These are phyloP conservation scores for Scleropages formosus DNA, from an alignment of 2,797 vertebrate genomes.

Conservation along the genomic window DNA sequence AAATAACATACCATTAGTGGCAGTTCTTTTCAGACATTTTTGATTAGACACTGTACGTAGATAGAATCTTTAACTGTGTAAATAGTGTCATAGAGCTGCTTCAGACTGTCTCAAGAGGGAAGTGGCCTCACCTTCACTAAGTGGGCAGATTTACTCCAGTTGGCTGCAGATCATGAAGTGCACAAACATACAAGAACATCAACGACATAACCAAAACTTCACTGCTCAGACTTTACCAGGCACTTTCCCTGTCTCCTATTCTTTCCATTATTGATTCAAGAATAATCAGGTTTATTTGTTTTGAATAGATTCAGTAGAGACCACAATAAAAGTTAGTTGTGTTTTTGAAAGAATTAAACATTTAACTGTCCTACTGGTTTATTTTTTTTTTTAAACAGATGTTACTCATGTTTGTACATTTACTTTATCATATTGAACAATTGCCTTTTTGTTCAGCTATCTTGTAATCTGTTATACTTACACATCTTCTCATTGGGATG, in stretches of 20 bases:
- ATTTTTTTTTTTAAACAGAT: neutral
- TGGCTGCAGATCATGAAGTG: conserved; percentile 33
- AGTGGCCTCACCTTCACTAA: conserved; percentile 32
- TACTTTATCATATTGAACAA: neutral
- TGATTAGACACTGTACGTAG: neutral
- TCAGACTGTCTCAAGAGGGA: neutral
- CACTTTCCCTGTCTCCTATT: neutral
- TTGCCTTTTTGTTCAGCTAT: neutral
- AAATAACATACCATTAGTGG: neutral
- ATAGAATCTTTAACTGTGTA: neutral
- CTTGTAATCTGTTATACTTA: conserved; percentile 45
- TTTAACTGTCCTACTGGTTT: neutral
- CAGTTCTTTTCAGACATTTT: neutral
- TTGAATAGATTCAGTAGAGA: neutral
- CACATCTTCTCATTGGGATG: conserved; percentile 47
- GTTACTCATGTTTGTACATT: neutral
- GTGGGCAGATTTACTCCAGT: conserved; percentile 34
- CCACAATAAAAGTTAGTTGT: neutral
- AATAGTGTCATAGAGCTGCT: neutral
- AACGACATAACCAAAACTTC: neutral
- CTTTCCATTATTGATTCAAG: neutral
- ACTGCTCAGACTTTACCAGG: neutral
- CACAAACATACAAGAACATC: conserved; percentile 17
- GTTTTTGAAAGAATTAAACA: neutral
- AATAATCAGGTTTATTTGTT: neutral